These are phyloP conservation scores for Patagioenas fasciata DNA, from an alignment of 2,113 vertebrate genomes.

Conservation along the genomic window DNA sequence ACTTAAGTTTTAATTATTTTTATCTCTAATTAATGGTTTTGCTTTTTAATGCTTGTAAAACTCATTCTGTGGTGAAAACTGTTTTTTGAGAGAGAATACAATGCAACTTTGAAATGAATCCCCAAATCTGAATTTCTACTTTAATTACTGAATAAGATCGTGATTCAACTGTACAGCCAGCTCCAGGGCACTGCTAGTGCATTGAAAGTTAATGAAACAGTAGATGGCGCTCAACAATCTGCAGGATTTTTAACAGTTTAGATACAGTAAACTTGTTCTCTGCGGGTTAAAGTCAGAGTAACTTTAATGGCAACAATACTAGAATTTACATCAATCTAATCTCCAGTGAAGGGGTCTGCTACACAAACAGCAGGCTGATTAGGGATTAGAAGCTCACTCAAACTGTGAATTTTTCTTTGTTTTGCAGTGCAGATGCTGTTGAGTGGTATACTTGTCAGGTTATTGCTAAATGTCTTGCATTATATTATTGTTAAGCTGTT, in stretches of 20 bases:
- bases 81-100: not conserved
- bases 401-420: not conserved
- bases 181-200: not conserved
- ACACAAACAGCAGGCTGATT: not conserved
- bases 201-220: not conserved
- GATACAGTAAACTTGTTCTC: not conserved
- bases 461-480: not conserved
- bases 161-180: not conserved
- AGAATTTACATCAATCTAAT: not conserved
- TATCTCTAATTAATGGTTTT: not conserved
- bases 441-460: not conserved
- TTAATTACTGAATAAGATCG: not conserved
- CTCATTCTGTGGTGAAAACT: not conserved
- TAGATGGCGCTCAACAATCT: slow-evolving; percentile 50
- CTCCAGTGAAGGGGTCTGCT: not conserved
- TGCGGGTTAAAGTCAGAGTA: not conserved
- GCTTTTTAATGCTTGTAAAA: not conserved
- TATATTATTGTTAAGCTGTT: not conserved
- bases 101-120: not conserved
- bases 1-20: not conserved
- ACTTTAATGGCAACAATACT: not conserved
- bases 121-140: not conserved
- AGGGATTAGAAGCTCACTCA: not conserved
- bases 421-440: not conserved
- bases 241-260: not conserved